Evolutionary conservation across 2,113 vertebrate species (phyloP), one percentile per base, ranked within the genome.

Genomic region (Panthera uncia): DNA sequence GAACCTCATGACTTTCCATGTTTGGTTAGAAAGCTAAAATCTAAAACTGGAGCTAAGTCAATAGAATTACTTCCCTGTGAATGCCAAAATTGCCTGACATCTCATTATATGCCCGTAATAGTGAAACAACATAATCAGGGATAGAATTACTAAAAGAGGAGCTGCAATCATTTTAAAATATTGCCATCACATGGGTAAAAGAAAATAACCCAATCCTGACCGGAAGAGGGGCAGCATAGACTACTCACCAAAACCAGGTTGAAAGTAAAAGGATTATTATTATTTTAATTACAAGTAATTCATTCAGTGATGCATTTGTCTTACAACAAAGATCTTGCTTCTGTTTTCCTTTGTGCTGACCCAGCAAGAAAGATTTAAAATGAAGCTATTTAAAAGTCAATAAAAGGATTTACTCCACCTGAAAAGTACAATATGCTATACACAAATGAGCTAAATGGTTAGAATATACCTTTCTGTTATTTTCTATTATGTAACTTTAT

Each of bases 21-120:
- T 82, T 95, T 96, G 41, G 45, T 94, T 91, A 91, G 73, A 89
- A 94, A 93, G 10, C 23, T 61, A 74, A 88, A 95, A 74, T 48
- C 68, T 93, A 86, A 95, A 94, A 85, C 52, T 50, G 41, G 33
- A 89, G 14, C 80, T 68, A 73, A 95, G 52, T 86, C 69, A 81
- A 61, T 25, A 12, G 29, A 76, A 84, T 79, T 78, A 73, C 29
- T 89, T 95, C n/a, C 48, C 2, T 14, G 14, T 33, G 14, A 93
- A 93, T 74, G 29, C 31, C 45, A 36, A 82, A 76, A 82, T 79
- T 79, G n/a, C 66, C 74, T 92, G 78, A 92, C 8, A 80, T 52
- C 63, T 92, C 33, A 55, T 27, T 65, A 13, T n/a, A 41, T 21
- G 52, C 4, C 29, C 29, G 27, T 68, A 84, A 69, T 31, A 94